phyloP scores from a whole-genome alignment of 2,888 invertebrate genomes.

The Apamea epomidion region DNA sequence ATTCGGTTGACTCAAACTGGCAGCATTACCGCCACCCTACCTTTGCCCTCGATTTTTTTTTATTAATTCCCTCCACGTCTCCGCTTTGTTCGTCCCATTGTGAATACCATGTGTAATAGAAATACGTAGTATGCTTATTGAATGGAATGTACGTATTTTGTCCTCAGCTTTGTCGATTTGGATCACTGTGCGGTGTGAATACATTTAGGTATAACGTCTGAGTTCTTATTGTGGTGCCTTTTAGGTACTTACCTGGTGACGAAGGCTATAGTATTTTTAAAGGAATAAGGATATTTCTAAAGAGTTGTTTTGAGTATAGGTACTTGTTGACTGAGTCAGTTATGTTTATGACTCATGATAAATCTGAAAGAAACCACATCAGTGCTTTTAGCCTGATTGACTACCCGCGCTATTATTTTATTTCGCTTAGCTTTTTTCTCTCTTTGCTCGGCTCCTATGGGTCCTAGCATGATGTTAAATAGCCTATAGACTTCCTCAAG shows the following conservation, averaged over 20 bases:
- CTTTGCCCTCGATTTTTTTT: slow-evolving; percentile 81
- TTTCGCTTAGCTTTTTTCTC: not conserved
- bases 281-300: not conserved
- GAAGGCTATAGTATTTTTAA: slow-evolving; percentile 4
- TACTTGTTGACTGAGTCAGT: not conserved
- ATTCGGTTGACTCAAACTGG: slow-evolving; percentile 80
- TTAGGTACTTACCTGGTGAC: not conserved
- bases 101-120: slow-evolving; percentile 83
- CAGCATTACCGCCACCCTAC: slow-evolving; percentile 81
- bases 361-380: not conserved
- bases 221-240: slow-evolving; percentile 21
- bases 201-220: slow-evolving; percentile 35
- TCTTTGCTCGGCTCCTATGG: not conserved
- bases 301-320: not conserved
- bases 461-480: no score
- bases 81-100: slow-evolving; percentile 86
- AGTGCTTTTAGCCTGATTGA: not conserved
- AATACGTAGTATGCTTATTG: slow-evolving; percentile 77
- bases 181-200: slow-evolving; percentile 65
- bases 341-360: not conserved
- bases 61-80: slow-evolving; percentile 87
- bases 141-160: slow-evolving; percentile 78
- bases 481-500: no score
- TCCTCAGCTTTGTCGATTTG: slow-evolving; percentile 68
- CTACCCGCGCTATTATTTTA: not conserved